Percentiles rank a stretch among this genome's conserved stretches.
Evolutionary conservation across 2,888 invertebrate species (phyloP).

Genomic region (Zonitis immaculata): DNA sequence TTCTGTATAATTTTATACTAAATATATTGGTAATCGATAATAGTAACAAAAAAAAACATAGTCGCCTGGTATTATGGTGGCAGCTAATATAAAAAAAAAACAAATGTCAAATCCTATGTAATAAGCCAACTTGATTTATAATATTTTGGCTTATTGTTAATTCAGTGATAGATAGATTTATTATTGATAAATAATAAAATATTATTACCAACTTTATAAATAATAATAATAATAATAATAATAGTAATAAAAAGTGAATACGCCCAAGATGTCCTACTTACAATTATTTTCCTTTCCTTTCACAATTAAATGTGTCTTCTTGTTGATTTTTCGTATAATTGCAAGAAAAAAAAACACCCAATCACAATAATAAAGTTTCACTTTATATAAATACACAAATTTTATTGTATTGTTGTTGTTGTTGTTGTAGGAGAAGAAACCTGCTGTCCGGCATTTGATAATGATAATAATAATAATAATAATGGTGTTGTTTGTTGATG

Average conservation of each 20-base stretch:
- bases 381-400: conserved; percentile 12
- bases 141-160: conserved; percentile 5
- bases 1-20: background rate
- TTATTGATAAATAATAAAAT: too few species aligned
- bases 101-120: background rate
- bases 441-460: background rate
- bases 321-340: background rate
- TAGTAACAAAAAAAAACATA: background rate
- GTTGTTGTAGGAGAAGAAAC: too few species aligned
- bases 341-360: too few species aligned
- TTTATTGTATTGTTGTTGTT: too few species aligned
- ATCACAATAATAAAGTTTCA: background rate
- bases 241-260: conserved; percentile 25
- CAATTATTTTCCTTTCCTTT: conserved; percentile 23
- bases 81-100: background rate
- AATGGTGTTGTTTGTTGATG: background rate
- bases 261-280: conserved; percentile 48
- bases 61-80: background rate
- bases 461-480: background rate
- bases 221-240: background rate
- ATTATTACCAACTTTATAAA: conserved; percentile 40
- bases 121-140: background rate
- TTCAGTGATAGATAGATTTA: too few species aligned
- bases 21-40: background rate
- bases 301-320: background rate